phyloP scores from a whole-genome alignment of 2,797 vertebrate species.

The Neosilurus hyrtlii region DNA sequence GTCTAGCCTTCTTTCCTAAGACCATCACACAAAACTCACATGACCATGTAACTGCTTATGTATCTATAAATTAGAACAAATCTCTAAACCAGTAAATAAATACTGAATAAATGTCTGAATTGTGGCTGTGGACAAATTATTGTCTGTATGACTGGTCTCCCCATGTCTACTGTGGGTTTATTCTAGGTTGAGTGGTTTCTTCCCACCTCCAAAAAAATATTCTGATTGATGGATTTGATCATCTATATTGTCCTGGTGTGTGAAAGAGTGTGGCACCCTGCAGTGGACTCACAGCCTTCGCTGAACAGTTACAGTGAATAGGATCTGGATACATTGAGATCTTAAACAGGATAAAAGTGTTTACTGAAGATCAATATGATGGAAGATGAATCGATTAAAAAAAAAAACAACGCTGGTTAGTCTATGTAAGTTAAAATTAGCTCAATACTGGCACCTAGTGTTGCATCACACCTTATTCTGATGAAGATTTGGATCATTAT shows the following conservation, averaged over 20 bases:
- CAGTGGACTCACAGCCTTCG: not conserved
- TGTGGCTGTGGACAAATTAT: not conserved
- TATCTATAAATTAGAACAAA: not conserved
- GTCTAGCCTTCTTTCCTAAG: no score
- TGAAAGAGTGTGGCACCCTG: not conserved
- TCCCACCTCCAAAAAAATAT: not conserved
- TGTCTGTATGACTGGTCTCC: not conserved
- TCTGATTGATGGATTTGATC: not conserved
- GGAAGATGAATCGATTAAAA: not conserved
- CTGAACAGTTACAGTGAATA: no score
- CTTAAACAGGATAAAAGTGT: not conserved
- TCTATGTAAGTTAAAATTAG: not conserved
- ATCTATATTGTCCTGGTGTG: not conserved
- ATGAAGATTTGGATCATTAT: not conserved
- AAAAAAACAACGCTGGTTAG: not conserved
- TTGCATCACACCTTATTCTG: not conserved
- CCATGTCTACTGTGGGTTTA: not conserved
- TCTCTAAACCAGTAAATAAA: not conserved
- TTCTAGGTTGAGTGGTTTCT: not conserved
- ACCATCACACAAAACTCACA: not conserved
- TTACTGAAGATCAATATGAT: not conserved
- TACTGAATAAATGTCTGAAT: not conserved
- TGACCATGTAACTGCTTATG: not conserved
- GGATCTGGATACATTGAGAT: no score
- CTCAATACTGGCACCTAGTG: conserved; percentile 45